Conservation (phyloP, 2,888 invertebrate genomes). For the Autographa pulchrina region DNA sequence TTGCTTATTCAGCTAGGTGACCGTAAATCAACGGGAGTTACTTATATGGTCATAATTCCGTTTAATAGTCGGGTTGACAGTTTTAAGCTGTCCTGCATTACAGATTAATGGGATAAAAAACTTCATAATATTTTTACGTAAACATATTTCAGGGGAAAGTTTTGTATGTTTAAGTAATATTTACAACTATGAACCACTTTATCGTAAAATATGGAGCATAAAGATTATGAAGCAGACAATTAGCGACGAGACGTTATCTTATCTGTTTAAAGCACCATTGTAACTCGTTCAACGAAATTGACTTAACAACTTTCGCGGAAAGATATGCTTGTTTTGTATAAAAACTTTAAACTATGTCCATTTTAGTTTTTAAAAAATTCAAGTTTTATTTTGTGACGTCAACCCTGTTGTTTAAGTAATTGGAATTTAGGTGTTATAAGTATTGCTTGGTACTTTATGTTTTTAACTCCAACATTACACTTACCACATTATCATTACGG, state of each 20-base stretch:
- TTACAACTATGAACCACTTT: constrained; percentile 7
- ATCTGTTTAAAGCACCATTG: constrained; percentile 28
- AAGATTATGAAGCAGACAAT: constrained; percentile 31
- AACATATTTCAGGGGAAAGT: constrained; percentile 18
- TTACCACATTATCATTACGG: too few relatives aligned
- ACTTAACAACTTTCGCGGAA: constrained; percentile 11
- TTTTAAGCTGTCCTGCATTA: constrained; percentile 27
- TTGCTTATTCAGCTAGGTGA: constrained; percentile 48
- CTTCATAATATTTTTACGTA: constrained; percentile 1
- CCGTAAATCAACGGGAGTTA: constrained; percentile 51
- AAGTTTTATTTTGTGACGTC: background rate
- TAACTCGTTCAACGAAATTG: constrained; percentile 17
- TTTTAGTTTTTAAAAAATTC: background rate
- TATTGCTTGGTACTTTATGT: too few relatives aligned
- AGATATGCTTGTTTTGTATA: constrained; percentile 12
- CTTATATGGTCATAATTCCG: constrained; percentile 46
- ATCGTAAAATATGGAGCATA: constrained; percentile 32
- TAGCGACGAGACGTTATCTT: constrained; percentile 38
- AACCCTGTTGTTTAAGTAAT: too few relatives aligned
- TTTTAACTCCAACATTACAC: too few relatives aligned
- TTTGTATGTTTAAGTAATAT: constrained; percentile 11
- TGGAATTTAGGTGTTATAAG: too few relatives aligned
- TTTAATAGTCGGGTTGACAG: constrained; percentile 40
- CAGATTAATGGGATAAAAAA: constrained; percentile 23
- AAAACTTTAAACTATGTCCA: background rate